phyloP scores from a whole-genome alignment of 2,888 invertebrate genomes.

The Dorcus hopei region DNA sequence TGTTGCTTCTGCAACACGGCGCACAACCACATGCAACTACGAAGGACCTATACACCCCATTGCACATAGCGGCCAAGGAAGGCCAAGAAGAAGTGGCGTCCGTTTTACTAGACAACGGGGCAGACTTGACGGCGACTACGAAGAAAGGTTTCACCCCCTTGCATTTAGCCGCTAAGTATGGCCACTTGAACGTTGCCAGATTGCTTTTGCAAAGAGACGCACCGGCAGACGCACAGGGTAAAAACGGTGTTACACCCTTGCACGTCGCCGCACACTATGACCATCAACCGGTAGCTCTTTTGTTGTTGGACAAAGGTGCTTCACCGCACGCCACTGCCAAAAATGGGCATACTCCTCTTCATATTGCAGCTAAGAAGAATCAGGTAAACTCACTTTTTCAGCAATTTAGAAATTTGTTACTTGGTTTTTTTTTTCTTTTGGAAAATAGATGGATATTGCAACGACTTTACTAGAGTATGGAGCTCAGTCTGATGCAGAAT shows the following conservation, averaged over 20 bases:
- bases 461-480: conserved; percentile 90
- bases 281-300: conserved; percentile 83
- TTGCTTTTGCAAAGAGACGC: conserved; percentile 85
- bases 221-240: conserved; percentile 80
- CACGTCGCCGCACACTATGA: conserved; percentile 98
- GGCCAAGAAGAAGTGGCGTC: conserved; percentile 86
- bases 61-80: conserved; percentile 97
- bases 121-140: conserved; percentile 86
- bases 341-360: conserved; percentile 97
- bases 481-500: conserved; percentile 88
- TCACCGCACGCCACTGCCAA: conserved; percentile 92
- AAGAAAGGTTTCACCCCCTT: conserved; percentile 96
- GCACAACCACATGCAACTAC: conserved; percentile 86
- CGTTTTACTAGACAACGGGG: conserved; percentile 86
- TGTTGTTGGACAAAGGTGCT: conserved; percentile 89
- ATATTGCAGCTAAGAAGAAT: conserved; percentile 97
- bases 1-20: conserved; percentile 89
- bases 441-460: conserved; percentile 81
- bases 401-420: neutral
- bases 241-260: conserved; percentile 91
- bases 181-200: conserved; percentile 85
- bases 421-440: conserved; percentile 7
- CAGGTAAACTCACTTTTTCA: conserved; percentile 55
- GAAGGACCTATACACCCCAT: conserved; percentile 91
- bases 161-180: conserved; percentile 96